These are phyloP conservation scores for Germaria angustata DNA, from an alignment of 2,888 invertebrate species.

Conservation along the genomic window DNA sequence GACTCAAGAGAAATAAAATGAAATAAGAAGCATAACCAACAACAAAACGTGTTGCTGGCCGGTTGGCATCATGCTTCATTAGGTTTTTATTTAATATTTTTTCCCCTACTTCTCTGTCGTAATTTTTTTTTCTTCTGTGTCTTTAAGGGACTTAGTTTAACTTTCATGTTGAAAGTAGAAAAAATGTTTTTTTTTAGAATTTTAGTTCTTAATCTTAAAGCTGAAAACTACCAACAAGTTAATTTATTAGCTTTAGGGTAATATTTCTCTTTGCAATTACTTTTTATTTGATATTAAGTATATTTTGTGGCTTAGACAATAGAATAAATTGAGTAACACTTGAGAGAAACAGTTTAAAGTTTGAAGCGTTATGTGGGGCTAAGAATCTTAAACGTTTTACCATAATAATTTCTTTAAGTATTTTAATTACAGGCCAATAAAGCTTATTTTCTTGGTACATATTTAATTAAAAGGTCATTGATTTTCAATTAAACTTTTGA, in stretches of 20 bases:
- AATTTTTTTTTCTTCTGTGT: background rate
- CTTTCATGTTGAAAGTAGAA: background rate
- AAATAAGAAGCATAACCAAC: background rate
- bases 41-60: slow-evolving; percentile 42
- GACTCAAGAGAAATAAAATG: background rate
- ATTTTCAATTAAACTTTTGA: background rate
- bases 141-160: slow-evolving; percentile 8
- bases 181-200: background rate
- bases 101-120: background rate
- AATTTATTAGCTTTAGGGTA: slow-evolving; percentile 3
- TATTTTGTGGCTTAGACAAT: slow-evolving; percentile 20
- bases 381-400: background rate
- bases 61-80: slow-evolving; percentile 60
- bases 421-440: background rate
- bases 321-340: slow-evolving; percentile 16
- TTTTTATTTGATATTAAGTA: background rate
- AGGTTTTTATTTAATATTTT: slow-evolving; percentile 44
- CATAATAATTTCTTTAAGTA: background rate
- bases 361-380: slow-evolving; percentile 1
- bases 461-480: background rate
- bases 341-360: background rate
- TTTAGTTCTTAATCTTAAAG: background rate
- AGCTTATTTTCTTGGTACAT: background rate
- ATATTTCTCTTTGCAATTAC: background rate
- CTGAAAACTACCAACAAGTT: slow-evolving; percentile 27